Evolutionary conservation across 2,113 vertebrate species (phyloP).

Genomic region (Cephalopholis sonnerati): DNA sequence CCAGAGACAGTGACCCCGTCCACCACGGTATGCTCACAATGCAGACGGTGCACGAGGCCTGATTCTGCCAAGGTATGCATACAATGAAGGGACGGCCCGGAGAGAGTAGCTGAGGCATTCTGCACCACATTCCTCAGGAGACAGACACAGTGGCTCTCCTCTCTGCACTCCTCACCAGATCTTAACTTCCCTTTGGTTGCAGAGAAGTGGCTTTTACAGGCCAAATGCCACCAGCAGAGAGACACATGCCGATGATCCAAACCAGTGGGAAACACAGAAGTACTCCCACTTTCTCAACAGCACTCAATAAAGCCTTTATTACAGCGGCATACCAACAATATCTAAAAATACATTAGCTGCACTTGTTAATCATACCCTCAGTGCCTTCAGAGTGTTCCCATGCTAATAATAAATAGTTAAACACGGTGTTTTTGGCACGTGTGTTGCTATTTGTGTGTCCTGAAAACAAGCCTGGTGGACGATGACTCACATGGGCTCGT

Average conservation of each 20-base stretch:
- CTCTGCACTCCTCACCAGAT: constrained; percentile 5
- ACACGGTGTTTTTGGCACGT: neutral
- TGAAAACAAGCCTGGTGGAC: neutral
- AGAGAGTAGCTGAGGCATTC: constrained; percentile 41
- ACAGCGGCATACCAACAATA: neutral
- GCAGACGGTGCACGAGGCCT: constrained; percentile 47
- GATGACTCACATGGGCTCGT: constrained; percentile 16
- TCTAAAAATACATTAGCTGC: neutral
- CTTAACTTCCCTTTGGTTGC: neutral
- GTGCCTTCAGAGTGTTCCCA: neutral
- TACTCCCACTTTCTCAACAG: neutral
- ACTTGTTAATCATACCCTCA: neutral
- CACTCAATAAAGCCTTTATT: neutral
- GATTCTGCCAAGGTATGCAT: constrained; percentile 37
- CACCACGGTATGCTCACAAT: constrained; percentile 59
- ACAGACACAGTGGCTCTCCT: constrained; percentile 23
- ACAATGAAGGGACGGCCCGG: constrained; percentile 44
- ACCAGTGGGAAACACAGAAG: neutral
- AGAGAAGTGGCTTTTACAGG: neutral
- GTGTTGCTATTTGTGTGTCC: neutral
- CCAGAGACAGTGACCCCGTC: constrained; percentile 25
- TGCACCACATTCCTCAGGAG: constrained; percentile 63
- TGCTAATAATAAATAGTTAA: neutral
- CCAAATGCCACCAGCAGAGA: neutral
- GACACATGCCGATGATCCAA: constrained; percentile 17